Percentiles rank a stretch among this genome's conserved stretches.
These are phyloP conservation scores for Pteronura brasiliensis DNA, from an alignment of 2,113 vertebrate genomes.

Conservation along the genomic window DNA sequence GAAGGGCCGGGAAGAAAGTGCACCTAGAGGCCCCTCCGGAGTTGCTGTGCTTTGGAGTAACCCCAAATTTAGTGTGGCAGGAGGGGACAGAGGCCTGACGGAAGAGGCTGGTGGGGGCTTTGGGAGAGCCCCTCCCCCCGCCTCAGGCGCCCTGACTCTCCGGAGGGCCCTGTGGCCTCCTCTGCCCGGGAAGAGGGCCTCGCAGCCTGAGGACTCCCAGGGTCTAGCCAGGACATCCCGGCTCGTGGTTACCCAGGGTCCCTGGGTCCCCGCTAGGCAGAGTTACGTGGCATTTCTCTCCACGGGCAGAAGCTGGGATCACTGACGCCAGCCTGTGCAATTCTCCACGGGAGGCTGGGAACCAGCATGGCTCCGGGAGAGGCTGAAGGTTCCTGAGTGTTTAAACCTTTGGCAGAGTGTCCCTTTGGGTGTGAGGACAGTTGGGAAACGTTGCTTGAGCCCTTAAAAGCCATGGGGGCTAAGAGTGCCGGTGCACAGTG, in stretches of 20 bases:
- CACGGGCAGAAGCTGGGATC: rapidly evolving
- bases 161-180: background rate
- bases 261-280: background rate
- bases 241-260: background rate
- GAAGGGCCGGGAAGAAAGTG: background rate
- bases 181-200: background rate
- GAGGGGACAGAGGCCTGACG: rapidly evolving
- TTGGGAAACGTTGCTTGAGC: background rate
- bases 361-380: background rate
- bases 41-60: background rate
- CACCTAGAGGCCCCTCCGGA: background rate
- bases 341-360: background rate
- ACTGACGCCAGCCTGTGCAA: background rate
- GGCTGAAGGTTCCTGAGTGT: background rate
- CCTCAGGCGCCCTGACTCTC: rapidly evolving
- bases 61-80: background rate
- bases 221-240: background rate
- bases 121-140: background rate
- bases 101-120: background rate
- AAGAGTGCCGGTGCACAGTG: conserved; percentile 60
- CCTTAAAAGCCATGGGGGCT: conserved; percentile 34
- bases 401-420: background rate
- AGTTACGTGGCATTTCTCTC: background rate
- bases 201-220: background rate
- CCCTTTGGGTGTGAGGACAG: background rate